Conservation (phyloP, 2,113 vertebrate species). For the Fregetta grallaria region DNA sequence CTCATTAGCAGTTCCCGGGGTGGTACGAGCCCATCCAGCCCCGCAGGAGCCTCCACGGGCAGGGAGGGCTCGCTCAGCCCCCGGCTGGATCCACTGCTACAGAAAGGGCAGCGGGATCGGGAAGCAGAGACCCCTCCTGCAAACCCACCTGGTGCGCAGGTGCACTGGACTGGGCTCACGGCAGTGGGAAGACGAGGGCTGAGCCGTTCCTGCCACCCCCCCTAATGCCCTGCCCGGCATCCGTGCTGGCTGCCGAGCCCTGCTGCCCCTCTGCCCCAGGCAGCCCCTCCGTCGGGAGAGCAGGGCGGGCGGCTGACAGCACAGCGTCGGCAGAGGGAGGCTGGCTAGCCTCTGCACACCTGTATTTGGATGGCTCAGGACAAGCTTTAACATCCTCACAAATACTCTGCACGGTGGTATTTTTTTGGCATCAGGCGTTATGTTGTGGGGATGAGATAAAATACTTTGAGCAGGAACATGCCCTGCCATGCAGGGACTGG, state of each 20-base stretch:
- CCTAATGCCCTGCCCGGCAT: neutral
- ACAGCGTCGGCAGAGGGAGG: neutral
- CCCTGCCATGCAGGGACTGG: constrained; percentile 38
- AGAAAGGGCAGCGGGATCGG: fast-evolving
- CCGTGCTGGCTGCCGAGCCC: neutral
- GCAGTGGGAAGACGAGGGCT: neutral
- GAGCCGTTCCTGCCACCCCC: neutral
- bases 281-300: fast-evolving
- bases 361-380: neutral
- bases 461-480: constrained; percentile 31
- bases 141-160: neutral
- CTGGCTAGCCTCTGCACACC: neutral
- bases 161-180: fast-evolving
- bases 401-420: neutral
- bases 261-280: neutral
- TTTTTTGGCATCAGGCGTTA: neutral
- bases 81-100: fast-evolving
- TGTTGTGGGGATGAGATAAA: constrained; percentile 50
- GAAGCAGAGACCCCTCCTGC: neutral
- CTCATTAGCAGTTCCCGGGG: neutral
- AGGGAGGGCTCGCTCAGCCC: fast-evolving
- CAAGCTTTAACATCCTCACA: constrained; percentile 7
- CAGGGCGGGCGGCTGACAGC: neutral
- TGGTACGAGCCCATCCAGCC: neutral
- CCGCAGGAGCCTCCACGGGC: neutral